These are phyloP conservation scores for Xestia xanthographa DNA, from an alignment of 2,888 invertebrate species.

Conservation along the genomic window DNA sequence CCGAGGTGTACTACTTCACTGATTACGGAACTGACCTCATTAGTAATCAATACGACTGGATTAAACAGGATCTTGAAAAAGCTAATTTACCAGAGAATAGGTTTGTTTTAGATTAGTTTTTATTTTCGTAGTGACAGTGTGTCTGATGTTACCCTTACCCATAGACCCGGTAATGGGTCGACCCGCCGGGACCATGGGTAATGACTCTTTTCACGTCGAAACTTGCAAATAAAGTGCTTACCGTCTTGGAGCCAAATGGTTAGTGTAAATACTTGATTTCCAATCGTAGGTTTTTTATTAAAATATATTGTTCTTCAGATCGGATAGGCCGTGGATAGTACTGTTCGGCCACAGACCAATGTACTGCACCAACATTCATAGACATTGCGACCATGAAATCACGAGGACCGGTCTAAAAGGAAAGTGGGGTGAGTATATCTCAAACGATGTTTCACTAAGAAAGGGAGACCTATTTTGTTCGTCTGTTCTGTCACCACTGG, in stretches of 20 bases:
- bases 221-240: too few relatives aligned
- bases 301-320: not conserved
- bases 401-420: not conserved
- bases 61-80: not conserved
- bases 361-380: not conserved
- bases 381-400: not conserved
- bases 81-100: not conserved
- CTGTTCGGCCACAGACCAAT: conserved; percentile 85
- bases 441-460: not conserved
- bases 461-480: not conserved
- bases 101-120: not conserved
- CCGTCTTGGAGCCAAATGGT: too few relatives aligned
- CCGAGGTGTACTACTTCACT: conserved; percentile 18
- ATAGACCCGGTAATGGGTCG: too few relatives aligned
- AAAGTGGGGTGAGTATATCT: not conserved
- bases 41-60: not conserved
- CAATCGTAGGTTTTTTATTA: too few relatives aligned
- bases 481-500: not conserved
- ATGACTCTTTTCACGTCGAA: too few relatives aligned
- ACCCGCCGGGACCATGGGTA: too few relatives aligned
- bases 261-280: not conserved
- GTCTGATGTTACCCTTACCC: not conserved
- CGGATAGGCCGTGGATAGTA: conserved; percentile 49
- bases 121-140: not conserved
- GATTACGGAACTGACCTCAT: not conserved